These are phyloP conservation scores for Drosophila neocordata DNA, from an alignment of 1,140 invertebrate species.

Conservation along the genomic window DNA sequence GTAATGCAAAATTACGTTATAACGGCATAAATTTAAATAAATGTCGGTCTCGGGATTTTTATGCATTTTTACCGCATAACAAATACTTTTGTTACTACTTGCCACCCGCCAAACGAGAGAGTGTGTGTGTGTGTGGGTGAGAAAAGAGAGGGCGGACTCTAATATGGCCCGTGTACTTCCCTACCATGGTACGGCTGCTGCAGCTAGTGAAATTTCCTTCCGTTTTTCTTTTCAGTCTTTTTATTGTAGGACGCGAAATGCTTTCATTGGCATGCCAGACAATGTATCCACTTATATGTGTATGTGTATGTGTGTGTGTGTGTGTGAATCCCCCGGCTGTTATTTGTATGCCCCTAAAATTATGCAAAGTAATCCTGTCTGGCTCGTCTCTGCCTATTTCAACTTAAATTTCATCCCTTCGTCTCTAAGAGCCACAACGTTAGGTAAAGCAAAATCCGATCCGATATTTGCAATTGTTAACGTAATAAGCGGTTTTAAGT, in stretches of 20 bases:
- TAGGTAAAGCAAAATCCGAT: conserved; percentile 41
- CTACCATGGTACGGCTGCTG: conserved; percentile 28
- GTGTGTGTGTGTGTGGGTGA: too few relatives aligned
- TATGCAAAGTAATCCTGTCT: conserved; percentile 79
- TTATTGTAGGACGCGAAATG: conserved; percentile 47
- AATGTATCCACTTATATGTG: conserved; percentile 17
- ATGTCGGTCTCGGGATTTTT: conserved; percentile 82
- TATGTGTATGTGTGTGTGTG: conserved; percentile 25
- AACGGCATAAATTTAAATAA: conserved; percentile 83
- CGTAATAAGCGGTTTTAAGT: conserved; percentile 77
- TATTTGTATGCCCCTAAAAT: conserved; percentile 78
- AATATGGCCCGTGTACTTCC: too few relatives aligned
- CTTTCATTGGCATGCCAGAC: conserved; percentile 61
- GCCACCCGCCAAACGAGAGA: conserved; percentile 38
- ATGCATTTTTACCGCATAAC: conserved; percentile 83
- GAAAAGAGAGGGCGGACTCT: too few relatives aligned
- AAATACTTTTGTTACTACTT: conserved; percentile 77
- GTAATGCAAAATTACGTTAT: conserved; percentile 82
- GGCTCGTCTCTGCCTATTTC: conserved; percentile 20
- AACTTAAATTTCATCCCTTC: background rate
- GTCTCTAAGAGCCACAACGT: background rate
- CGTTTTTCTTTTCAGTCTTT: conserved; percentile 36
- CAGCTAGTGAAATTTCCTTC: conserved; percentile 82
- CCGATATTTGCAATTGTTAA: conserved; percentile 80
- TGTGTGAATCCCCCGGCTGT: conserved; percentile 47